Evolutionary conservation across 1,140 invertebrate genomes (phyloP), one percentile per base, ranked within the genome.

Genomic region (Conopomorpha cramerella): DNA sequence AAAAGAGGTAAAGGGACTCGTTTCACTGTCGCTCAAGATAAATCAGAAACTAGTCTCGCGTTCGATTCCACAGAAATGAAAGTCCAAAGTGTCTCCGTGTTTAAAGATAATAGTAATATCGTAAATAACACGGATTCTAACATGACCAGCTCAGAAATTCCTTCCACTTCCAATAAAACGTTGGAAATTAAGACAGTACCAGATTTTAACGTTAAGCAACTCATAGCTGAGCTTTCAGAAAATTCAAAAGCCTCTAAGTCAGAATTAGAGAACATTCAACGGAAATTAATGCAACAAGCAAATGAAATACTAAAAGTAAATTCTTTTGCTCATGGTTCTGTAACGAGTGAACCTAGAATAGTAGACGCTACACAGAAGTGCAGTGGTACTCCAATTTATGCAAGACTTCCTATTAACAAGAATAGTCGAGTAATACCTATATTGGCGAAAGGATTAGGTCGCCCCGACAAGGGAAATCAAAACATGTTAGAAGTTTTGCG

Each of bases 261-360:
- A 12, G 70, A 74, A 57, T 72, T 74, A 50, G 59, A 74, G 41
- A 56, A 52, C 16, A 72, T 74, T 48, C 70, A 74, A 43, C 54
- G 59, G 30, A 64, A 58, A 42, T 47, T 72, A 14, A 39, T 74
- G 8, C 64, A 71, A 23, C 67, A 76, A 40, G 71, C 67, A 8
- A 71, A 71, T 36, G 59, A 68, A 44, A 71, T 76, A 53, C 45
- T 71, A 41, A 68, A 64, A 68, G 68, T 70, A 19, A 70, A 67
- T 43, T 50, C 60, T 8, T 70, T 68, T 30, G 60, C 55, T 16
- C 65, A 62, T 36, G 36, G 42, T 12, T 41, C 51, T 25, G 35
- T 54, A 12, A 34, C 39, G 11, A 29, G 45, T 6, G 59, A 60
- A 33, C 63, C 64, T 7, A 46, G 57, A 25, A 49, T 64, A 29